A percentile compares a stretch with the other conserved stretches of the same genome.
Conservation (phyloP, 2,888 invertebrate species). For the Slavum lentiscoides region DNA sequence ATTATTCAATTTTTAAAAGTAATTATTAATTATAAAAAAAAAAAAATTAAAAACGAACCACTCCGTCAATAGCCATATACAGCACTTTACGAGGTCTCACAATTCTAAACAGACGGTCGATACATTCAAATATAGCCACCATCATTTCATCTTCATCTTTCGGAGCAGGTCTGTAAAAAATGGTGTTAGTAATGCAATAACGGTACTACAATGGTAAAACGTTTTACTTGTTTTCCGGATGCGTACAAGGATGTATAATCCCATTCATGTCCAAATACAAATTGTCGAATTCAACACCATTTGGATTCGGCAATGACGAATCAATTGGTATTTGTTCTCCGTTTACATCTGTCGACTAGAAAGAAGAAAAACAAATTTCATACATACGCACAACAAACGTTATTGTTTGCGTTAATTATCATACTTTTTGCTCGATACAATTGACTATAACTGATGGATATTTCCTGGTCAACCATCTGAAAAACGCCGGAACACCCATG, state of each 20-base stretch:
- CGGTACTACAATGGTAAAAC: constrained; percentile 2
- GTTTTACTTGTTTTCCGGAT: constrained; percentile 66
- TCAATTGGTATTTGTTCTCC: constrained; percentile 65
- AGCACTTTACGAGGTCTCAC: constrained; percentile 89
- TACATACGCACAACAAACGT: neutral
- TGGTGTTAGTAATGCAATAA: neutral
- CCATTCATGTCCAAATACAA: constrained; percentile 99
- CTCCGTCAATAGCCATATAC: constrained; percentile 99
- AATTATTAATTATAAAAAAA: neutral
- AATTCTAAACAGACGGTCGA: constrained; percentile 84
- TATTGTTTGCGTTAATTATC: neutral
- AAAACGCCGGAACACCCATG: constrained; percentile 99
- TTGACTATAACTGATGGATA: constrained; percentile 74
- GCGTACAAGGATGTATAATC: constrained; percentile 99
- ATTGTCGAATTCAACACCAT: constrained; percentile 96
- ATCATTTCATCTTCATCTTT: constrained; percentile 99
- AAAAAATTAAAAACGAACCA: constrained; percentile 66
- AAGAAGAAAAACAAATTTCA: constrained; percentile 13
- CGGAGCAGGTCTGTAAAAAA: constrained; percentile 62
- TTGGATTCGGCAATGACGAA: constrained; percentile 88
- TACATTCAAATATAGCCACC: constrained; percentile 98
- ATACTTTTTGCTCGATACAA: constrained; percentile 54
- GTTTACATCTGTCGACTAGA: constrained; percentile 42
- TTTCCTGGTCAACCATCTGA: constrained; percentile 93
- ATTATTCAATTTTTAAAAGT: neutral